These are phyloP conservation scores for Meteorus cinctellus DNA, from an alignment of 2,888 invertebrate species.

Conservation along the genomic window DNA sequence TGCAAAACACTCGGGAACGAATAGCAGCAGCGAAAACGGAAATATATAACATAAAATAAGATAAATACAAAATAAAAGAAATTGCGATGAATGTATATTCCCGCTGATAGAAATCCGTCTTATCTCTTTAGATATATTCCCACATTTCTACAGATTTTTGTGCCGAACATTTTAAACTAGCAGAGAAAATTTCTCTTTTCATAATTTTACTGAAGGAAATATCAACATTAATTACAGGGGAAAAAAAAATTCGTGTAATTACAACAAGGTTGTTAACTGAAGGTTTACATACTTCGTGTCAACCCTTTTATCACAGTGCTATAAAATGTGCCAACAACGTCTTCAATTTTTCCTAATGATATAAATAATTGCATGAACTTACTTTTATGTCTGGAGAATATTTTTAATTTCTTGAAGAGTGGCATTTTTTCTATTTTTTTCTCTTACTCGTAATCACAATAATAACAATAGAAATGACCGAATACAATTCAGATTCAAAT, in stretches of 20 bases:
- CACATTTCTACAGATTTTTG: background rate
- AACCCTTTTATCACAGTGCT: too few species aligned
- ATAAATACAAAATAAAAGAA: background rate
- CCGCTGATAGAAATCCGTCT: background rate
- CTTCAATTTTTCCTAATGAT: background rate
- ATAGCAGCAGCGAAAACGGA: background rate
- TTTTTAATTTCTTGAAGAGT: slow-evolving; percentile 67
- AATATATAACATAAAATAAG: slow-evolving; percentile 6
- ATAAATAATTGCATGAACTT: slow-evolving; percentile 52
- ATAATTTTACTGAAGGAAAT: too few species aligned
- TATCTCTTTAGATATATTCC: background rate
- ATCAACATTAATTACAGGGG: too few species aligned
- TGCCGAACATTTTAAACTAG: too few species aligned
- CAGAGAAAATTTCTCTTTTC: too few species aligned
- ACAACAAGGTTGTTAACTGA: too few species aligned
- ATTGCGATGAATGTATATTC: background rate
- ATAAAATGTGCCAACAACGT: background rate
- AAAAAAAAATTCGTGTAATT: too few species aligned
- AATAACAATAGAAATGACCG: slow-evolving; percentile 14
- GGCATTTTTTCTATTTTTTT: slow-evolving; percentile 57
- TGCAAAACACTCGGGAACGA: slow-evolving; percentile 20
- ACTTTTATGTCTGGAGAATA: slow-evolving; percentile 68
- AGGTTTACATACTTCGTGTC: too few species aligned
- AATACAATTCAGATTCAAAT: background rate
- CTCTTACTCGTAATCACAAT: slow-evolving; percentile 16